Conservation (phyloP, 2,113 vertebrate species). For the Cervus canadensis region DNA sequence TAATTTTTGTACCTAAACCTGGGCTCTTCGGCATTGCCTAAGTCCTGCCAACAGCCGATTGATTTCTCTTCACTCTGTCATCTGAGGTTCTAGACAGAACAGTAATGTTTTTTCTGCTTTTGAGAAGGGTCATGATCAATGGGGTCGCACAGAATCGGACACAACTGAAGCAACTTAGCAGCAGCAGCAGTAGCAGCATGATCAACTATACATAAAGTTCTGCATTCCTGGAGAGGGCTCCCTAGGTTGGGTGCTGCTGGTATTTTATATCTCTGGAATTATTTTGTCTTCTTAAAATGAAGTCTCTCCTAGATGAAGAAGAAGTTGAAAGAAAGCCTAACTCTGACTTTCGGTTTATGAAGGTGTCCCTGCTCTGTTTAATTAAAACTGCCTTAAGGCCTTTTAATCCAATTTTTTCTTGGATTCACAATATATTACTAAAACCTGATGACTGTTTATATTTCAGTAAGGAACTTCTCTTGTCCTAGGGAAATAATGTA, state of each 20-base stretch:
- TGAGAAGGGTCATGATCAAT: constrained; percentile 51
- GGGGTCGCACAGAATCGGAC: too few relatives aligned
- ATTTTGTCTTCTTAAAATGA: constrained; percentile 69
- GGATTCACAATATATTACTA: constrained; percentile 63
- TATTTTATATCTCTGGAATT: constrained; percentile 48
- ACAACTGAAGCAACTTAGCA: too few relatives aligned
- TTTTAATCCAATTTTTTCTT: constrained; percentile 76
- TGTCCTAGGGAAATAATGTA: constrained; percentile 33
- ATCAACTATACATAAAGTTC: constrained; percentile 61
- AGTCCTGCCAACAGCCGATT: constrained; percentile 5
- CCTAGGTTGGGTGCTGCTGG: background rate
- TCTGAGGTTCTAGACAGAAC: constrained; percentile 11
- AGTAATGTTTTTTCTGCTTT: constrained; percentile 61
- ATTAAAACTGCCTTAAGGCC: constrained; percentile 83
- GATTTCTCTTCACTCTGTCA: constrained; percentile 40
- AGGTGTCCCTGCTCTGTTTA: constrained; percentile 71
- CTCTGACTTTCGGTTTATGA: constrained; percentile 71
- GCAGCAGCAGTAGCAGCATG: background rate
- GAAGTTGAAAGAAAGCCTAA: constrained; percentile 49
- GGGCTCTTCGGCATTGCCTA: constrained; percentile 7
- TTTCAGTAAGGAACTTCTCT: constrained; percentile 65
- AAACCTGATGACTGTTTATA: constrained; percentile 75
- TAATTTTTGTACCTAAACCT: background rate
- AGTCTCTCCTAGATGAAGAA: constrained; percentile 27
- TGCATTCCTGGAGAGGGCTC: background rate